Base-by-base conservation (phyloP, 2,797 vertebrate genomes). In the Anomalospiza imberbis region DNA sequence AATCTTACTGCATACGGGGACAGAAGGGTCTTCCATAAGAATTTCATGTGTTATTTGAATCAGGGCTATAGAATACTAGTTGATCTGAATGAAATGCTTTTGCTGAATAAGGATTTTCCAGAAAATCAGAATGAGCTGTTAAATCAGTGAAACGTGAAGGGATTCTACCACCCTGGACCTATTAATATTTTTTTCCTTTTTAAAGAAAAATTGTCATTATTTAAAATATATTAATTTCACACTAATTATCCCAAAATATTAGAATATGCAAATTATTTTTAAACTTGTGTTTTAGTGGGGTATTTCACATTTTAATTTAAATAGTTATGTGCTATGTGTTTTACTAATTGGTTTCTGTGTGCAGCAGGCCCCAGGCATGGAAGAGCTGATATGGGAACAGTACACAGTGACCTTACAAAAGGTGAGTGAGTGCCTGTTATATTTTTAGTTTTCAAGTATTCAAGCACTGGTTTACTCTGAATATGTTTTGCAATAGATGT, bases 361-460 rank as follows among this genome's bases (percentile, higher is more conserved):
- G 36, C 91, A 91, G 66, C 97, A 99, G 99, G 97, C 98, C 97
- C 97, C 98, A 97, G 99, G 98, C 95, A 99, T 99, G 98, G 99
- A 99, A 95, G 99, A 99, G 92, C 97, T 98, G 28, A 98, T 99
- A 92, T 99, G 99, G 99, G 99, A 99, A 96, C 99, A 99, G 98
- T 99, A 98, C 96, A 99, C 99, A 42, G 99, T 99, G 98, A 99
- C 98, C 91, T 98, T 99, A 91, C 99, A 99, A 82, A 98, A 99
- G 98, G 99, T 99, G 97, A 99, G 98, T 96, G 95, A 98, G 96
- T 92, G 95, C 77, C 51, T 89, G 57, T 89, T 94, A 8, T 70
- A 73, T 94, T 91, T 95, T 94, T 88, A 44, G 17, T 44, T 81
- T 65, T 82, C 70, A 20, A 68, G 47, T 63, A 24, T 36, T 50